These are phyloP conservation scores for Equus przewalskii DNA, from an alignment of 2,113 vertebrate genomes.

Conservation along the genomic window DNA sequence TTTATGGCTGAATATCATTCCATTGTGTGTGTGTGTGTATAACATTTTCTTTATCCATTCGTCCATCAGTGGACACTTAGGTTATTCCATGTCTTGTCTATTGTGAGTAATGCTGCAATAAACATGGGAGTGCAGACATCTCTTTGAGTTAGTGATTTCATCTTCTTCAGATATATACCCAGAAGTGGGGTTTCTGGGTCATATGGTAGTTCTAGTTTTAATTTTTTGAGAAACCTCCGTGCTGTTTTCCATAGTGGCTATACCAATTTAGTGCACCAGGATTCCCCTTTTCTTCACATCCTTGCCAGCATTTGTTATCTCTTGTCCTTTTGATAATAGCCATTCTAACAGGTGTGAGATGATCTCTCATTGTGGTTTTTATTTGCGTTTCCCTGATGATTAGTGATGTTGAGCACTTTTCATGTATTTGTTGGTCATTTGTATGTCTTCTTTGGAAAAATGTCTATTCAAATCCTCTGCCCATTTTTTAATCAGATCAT, in stretches of 20 bases:
- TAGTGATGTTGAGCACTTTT: not conserved
- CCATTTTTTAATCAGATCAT: not conserved
- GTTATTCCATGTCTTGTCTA: not conserved
- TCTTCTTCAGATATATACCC: not conserved
- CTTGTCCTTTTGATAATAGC: not conserved
- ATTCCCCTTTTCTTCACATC: not conserved
- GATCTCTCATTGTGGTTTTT: not conserved
- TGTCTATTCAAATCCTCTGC: not conserved
- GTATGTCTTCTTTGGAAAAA: not conserved
- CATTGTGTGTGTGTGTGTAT: not conserved
- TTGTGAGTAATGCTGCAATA: not conserved
- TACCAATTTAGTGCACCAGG: not conserved
- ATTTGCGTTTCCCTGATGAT: not conserved
- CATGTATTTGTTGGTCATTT: not conserved
- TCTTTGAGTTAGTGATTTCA: not conserved
- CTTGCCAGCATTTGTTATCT: not conserved
- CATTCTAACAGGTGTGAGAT: not conserved
- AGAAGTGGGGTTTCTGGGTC: not conserved
- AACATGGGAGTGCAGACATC: not conserved
- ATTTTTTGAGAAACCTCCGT: not conserved
- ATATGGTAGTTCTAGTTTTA: not conserved
- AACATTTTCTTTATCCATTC: not conserved
- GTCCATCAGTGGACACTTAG: not conserved
- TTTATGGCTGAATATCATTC: not conserved
- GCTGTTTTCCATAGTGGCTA: not conserved